Percentiles rank a stretch among this genome's conserved stretches.
phyloP scores from a whole-genome alignment of 1,140 invertebrate species.

The Pantala flavescens region DNA sequence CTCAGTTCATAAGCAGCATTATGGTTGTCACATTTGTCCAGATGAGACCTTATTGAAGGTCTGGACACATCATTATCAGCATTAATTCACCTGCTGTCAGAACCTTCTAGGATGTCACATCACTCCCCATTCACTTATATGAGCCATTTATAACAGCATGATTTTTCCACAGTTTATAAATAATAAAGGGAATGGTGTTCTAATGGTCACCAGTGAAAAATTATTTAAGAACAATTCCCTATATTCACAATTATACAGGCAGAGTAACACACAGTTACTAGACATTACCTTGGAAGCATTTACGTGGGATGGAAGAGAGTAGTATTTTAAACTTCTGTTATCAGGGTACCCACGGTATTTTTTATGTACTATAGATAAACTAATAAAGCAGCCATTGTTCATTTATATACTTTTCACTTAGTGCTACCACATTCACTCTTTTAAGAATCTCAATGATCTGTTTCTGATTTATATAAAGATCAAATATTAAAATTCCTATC shows the following conservation, averaged over 20 bases:
- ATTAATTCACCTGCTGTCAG: slow-evolving; percentile 1
- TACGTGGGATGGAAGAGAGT: background rate
- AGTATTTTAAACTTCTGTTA: background rate
- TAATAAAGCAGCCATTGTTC: background rate
- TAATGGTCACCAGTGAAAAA: background rate
- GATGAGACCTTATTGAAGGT: background rate
- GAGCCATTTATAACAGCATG: too few relatives aligned
- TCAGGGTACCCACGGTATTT: background rate
- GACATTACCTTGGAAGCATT: slow-evolving; percentile 9
- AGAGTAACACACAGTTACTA: background rate
- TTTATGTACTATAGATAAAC: background rate
- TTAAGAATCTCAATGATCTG: background rate
- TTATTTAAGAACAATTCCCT: background rate
- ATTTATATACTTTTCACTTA: background rate
- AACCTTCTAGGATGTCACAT: background rate
- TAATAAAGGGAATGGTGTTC: background rate
- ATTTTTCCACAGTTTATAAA: too few relatives aligned
- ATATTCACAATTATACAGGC: background rate
- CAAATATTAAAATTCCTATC: too few relatives aligned
- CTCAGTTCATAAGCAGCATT: background rate
- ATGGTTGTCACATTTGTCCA: background rate
- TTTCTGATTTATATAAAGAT: too few relatives aligned
- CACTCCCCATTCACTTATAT: background rate
- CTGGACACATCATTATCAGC: background rate
- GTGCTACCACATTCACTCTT: background rate